These are phyloP conservation scores for Carassius gibelio DNA, from an alignment of 2,113 vertebrate genomes.

Conservation along the genomic window DNA sequence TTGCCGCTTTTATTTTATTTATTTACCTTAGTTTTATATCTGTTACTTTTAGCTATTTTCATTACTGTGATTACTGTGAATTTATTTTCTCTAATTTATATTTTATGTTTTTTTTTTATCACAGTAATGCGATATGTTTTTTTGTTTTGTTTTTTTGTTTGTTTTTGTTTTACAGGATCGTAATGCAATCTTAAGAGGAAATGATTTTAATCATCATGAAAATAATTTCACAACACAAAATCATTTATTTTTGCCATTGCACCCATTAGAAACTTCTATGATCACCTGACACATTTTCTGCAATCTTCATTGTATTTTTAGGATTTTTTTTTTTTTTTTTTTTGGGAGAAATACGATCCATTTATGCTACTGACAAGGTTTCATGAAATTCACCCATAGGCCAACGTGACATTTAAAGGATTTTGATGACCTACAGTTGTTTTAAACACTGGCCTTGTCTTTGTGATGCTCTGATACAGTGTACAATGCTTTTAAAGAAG, in stretches of 20 bases:
- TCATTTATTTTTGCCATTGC: not conserved
- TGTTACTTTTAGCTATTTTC: too few species aligned
- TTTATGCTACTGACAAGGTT: not conserved
- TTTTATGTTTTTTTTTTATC: too few species aligned
- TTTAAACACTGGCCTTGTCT: conserved; percentile 29
- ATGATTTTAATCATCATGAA: too few species aligned
- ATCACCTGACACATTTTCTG: not conserved
- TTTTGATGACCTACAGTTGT: not conserved
- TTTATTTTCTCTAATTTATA: too few species aligned
- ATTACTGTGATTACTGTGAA: too few species aligned
- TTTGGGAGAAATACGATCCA: not conserved
- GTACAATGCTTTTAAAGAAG: conserved; percentile 37
- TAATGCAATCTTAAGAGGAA: too few species aligned
- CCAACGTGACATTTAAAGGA: not conserved
- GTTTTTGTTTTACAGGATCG: too few species aligned
- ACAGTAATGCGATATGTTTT: too few species aligned
- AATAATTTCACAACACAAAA: not conserved
- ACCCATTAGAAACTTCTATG: not conserved
- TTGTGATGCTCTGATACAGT: conserved; percentile 36
- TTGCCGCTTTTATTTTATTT: too few species aligned
- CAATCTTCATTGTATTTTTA: too few species aligned
- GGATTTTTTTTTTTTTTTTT: not conserved
- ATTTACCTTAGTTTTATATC: too few species aligned
- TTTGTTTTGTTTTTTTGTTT: too few species aligned
- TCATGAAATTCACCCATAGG: not conserved